These are phyloP conservation scores for Nibea coibor DNA, from an alignment of 2,113 vertebrate genomes.

Conservation along the genomic window DNA sequence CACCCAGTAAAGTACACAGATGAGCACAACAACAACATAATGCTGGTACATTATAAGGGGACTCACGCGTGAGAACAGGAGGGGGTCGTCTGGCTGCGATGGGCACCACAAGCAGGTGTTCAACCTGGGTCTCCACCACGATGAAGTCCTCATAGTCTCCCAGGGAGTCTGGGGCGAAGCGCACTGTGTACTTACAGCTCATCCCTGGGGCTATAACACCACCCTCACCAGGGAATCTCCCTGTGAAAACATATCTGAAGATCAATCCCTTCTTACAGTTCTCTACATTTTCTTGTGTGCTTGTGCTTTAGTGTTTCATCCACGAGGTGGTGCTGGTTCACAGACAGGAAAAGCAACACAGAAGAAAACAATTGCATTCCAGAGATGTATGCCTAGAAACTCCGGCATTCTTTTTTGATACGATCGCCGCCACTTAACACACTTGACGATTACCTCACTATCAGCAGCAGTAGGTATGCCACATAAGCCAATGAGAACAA, in stretches of 20 bases:
- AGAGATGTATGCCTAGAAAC: background rate
- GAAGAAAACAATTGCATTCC: conserved; percentile 19
- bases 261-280: background rate
- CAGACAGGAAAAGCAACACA: background rate
- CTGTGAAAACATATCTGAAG: conserved; percentile 69
- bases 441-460: background rate
- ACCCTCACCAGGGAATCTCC: conserved; percentile 91
- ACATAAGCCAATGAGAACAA: conserved; percentile 3
- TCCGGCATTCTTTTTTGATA: conserved; percentile 2
- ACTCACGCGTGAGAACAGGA: conserved; percentile 91
- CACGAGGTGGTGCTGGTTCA: conserved; percentile 18
- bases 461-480: background rate
- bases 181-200: conserved; percentile 90
- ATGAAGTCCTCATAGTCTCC: conserved; percentile 90
- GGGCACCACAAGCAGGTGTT: conserved; percentile 86
- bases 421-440: background rate
- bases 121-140: conserved; percentile 87
- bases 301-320: background rate
- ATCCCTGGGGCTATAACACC: conserved; percentile 94
- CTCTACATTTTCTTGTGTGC: background rate
- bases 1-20: background rate
- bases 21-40: rapidly evolving
- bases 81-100: conserved; percentile 88
- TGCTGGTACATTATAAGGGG: background rate
- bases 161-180: conserved; percentile 90